Percentiles rank a stretch among this genome's conserved stretches.
These are phyloP conservation scores for Mycalesis mineus DNA, from an alignment of 2,888 invertebrate genomes.

Conservation along the genomic window DNA sequence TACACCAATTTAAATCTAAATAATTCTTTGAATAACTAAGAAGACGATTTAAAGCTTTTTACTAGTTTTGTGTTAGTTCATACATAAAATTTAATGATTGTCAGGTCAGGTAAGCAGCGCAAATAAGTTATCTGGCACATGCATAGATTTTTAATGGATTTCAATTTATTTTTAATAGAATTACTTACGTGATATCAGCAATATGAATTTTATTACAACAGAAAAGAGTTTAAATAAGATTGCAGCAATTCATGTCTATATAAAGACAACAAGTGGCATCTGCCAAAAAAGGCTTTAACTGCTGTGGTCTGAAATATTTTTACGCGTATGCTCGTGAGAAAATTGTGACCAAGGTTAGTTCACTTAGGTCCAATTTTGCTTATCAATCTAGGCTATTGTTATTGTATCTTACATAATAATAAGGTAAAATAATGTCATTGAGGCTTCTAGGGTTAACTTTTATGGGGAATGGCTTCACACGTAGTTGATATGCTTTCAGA, in stretches of 20 bases:
- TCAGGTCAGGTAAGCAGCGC: neutral
- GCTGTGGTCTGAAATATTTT: constrained; percentile 31
- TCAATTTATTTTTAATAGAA: constrained; percentile 4
- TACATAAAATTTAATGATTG: neutral
- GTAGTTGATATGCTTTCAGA: too few relatives aligned
- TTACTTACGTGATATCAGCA: neutral
- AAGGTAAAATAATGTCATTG: neutral
- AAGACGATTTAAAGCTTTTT: too few relatives aligned
- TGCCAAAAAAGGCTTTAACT: constrained; percentile 50
- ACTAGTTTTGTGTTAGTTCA: neutral
- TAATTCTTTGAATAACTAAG: too few relatives aligned
- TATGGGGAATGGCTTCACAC: too few relatives aligned
- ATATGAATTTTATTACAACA: neutral
- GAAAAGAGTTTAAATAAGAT: neutral
- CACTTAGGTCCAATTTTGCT: constrained; percentile 21
- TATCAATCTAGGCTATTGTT: constrained; percentile 23
- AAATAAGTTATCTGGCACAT: constrained; percentile 12
- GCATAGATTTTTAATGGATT: constrained; percentile 16
- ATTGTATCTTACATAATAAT: constrained; percentile 18
- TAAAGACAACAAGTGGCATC: constrained; percentile 27
- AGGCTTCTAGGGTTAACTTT: too few relatives aligned
- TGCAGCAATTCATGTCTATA: constrained; percentile 1
- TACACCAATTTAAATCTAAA: too few relatives aligned
- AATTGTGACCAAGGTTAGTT: constrained; percentile 29
- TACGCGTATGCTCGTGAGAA: constrained; percentile 43